These are phyloP conservation scores for Amiota minor DNA, from an alignment of 2,888 invertebrate species.

Conservation along the genomic window DNA sequence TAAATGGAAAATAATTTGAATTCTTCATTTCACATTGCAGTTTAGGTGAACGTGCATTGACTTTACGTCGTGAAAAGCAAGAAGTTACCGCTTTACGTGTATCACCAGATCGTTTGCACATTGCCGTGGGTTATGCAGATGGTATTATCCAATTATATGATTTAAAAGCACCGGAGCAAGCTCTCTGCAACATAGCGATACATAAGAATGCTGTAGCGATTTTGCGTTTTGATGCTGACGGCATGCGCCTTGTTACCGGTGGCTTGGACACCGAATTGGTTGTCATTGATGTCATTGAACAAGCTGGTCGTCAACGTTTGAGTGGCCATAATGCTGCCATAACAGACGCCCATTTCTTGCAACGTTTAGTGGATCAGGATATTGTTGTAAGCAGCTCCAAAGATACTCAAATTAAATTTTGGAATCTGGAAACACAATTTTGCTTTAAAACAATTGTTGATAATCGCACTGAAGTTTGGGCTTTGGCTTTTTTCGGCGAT, in stretches of 20 bases:
- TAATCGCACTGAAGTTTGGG: conserved; percentile 92
- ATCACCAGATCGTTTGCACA: conserved; percentile 83
- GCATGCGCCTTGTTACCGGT: conserved; percentile 91
- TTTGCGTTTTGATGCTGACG: conserved; percentile 86
- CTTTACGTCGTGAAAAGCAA: conserved; percentile 85
- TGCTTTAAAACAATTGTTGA: conserved; percentile 96
- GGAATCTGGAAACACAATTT: conserved; percentile 95
- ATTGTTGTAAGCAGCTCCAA: conserved; percentile 88
- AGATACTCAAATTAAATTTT: conserved; percentile 96
- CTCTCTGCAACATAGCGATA: conserved; percentile 80
- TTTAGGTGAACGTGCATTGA: conserved; percentile 79
- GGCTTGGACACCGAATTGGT: conserved; percentile 92
- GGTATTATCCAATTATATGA: conserved; percentile 90
- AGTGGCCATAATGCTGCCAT: conserved; percentile 93
- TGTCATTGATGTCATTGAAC: conserved; percentile 94
- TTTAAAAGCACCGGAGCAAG: conserved; percentile 78
- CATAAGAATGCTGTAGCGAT: conserved; percentile 90
- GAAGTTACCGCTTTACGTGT: conserved; percentile 85
- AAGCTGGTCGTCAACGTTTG: conserved; percentile 90
- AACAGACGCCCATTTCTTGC: conserved; percentile 86
- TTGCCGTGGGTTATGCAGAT: conserved; percentile 94
- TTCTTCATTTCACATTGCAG: conserved; percentile 45
- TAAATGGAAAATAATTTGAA: not conserved
- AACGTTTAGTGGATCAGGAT: conserved; percentile 71
- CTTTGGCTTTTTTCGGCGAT: conserved; percentile 84